A percentile compares a stretch with the other conserved stretches of the same genome.
phyloP scores from a whole-genome alignment of 2,888 invertebrate genomes.

The Scaptomyza tumidula region DNA sequence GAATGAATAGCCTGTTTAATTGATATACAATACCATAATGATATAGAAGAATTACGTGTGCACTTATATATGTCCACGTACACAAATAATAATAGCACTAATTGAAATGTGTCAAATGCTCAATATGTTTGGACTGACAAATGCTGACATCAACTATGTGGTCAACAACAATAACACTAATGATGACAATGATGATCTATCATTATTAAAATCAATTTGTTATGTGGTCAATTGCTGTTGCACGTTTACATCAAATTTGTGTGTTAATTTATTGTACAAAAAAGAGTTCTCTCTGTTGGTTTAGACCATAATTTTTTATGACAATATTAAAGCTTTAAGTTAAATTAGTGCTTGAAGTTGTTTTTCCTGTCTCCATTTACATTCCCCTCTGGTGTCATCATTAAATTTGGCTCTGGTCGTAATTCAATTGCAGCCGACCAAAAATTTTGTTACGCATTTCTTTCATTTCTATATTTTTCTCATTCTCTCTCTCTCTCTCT shows the following conservation, averaged over 20 bases:
- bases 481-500: constrained; percentile 11
- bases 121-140: constrained; percentile 30
- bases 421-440: constrained; percentile 52
- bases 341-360: not conserved
- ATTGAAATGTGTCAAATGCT: constrained; percentile 41
- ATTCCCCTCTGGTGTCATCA: constrained; percentile 6
- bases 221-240: constrained; percentile 3
- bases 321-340: not conserved
- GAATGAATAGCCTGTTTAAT: constrained; percentile 39
- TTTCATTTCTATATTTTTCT: constrained; percentile 14
- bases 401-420: constrained; percentile 17
- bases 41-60: constrained; percentile 13
- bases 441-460: constrained; percentile 28
- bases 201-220: constrained; percentile 47
- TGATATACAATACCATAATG: constrained; percentile 42
- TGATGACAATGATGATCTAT: constrained; percentile 20
- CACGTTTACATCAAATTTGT: constrained; percentile 30
- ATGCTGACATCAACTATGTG: constrained; percentile 23
- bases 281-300: too few species aligned
- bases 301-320: constrained; percentile 11
- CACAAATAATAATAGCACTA: constrained; percentile 28
- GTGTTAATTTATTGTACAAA: constrained; percentile 33
- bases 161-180: not conserved
- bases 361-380: not conserved
- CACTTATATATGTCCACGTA: not conserved